Base-by-base conservation (phyloP, 2,888 invertebrate species). In the Aporophyla lueneburgensis region DNA sequence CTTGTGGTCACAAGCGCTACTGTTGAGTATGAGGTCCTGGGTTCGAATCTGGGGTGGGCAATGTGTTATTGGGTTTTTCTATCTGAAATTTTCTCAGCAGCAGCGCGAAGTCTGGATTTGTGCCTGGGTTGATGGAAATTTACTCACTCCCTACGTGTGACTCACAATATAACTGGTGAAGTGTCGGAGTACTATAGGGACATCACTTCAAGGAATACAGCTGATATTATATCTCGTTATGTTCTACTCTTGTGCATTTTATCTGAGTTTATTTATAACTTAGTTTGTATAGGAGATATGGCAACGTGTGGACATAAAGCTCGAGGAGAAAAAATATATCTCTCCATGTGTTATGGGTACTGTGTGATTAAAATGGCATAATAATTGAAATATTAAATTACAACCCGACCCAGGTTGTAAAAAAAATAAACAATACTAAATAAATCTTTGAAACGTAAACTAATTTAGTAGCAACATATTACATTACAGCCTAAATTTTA, bases 361-460 rank as follows among this genome's bases (percentile, higher is more conserved):
- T 40, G 40, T 7, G 7, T 46, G 24, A 63, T 10, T 40, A 62
- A 62, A 62, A 40, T 3, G 3, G 40, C 7, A 3, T 14, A 21
- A 21, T 40, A 6, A 33, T 19, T 16, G 1, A 33, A 65, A n/a
- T n/a, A 65, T n/a, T 16, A 16, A 27, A 63, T 65, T n/a, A 54
- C 19, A 46, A 21, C 27, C 16, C 27, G 27, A 46, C 10, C 16
- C 58, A 40, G 9, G 6, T n/a, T 40, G 46, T 63, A 69, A 56
- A 49, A 62, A 56, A 58, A 0, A 24, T 77, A 19, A 27, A 43
- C 6, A 51, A 27, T 58, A 46, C 7, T 27, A 51, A 59, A 68
- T 43, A 33, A 63, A 59, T 59, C 14, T 70, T 67, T 27, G n/a
- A 58, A 67, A 5, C 51, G 2, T 59, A 70, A 70, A 81, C 65